Conservation (phyloP, 2,113 vertebrate species). For the Cygnus atratus region DNA sequence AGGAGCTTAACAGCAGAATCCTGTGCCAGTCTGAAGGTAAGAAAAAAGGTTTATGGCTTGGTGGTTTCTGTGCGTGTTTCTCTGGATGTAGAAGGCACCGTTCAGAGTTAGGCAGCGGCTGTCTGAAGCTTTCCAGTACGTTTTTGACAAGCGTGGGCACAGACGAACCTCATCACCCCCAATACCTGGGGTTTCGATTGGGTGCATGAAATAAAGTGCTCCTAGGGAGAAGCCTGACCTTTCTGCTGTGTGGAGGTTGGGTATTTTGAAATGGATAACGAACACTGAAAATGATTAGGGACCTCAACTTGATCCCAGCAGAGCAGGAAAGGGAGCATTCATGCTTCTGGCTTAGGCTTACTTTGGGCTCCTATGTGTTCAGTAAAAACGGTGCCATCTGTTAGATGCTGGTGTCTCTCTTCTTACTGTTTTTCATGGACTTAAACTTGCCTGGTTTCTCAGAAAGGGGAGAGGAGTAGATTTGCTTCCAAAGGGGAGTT, state of each 20-base stretch:
- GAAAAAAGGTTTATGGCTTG: not conserved
- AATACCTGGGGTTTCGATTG: not conserved
- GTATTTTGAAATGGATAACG: too few relatives aligned
- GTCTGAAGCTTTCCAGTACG: not conserved
- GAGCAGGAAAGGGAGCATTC: too few relatives aligned
- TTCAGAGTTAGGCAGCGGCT: not conserved
- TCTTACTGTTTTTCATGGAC: too few relatives aligned
- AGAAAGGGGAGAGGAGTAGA: not conserved
- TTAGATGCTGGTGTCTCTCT: too few relatives aligned
- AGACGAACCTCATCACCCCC: not conserved
- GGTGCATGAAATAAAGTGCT: not conserved
- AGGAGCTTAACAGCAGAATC: slow-evolving; percentile 86
- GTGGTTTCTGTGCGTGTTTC: too few relatives aligned
- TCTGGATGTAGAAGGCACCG: not conserved
- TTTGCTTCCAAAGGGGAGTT: not conserved
- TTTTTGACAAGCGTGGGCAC: too few relatives aligned
- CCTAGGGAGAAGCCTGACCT: too few relatives aligned
- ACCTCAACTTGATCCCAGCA: too few relatives aligned
- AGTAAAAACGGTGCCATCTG: too few relatives aligned
- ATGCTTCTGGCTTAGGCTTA: too few relatives aligned
- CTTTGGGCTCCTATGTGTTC: too few relatives aligned
- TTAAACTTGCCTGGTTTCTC: not conserved
- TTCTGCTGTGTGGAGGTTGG: not conserved
- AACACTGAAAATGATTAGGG: too few relatives aligned
- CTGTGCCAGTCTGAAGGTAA: slow-evolving; percentile 80